Evolutionary conservation across 2,113 vertebrate species (phyloP).

Genomic region (Aspidoscelis tigris): DNA sequence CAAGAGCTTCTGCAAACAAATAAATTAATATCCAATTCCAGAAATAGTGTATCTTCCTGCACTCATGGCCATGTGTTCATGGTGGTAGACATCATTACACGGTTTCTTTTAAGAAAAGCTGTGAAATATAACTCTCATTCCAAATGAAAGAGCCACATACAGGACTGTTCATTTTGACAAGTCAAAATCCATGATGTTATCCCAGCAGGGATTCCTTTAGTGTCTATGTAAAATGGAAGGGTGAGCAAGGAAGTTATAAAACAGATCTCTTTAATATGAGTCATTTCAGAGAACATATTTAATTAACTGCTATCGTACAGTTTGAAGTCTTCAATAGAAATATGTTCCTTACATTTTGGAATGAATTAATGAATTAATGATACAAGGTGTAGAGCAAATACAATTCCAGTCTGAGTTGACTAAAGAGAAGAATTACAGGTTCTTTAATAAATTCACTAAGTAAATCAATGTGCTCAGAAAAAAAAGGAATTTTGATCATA

Average conservation of each 20-base stretch:
- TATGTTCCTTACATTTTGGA: slow-evolving; percentile 43
- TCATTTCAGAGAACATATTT: slow-evolving; percentile 24
- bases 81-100: background rate
- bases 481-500: slow-evolving; percentile 16
- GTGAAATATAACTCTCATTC: slow-evolving; percentile 15
- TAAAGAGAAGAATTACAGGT: slow-evolving; percentile 45
- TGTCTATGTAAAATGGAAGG: background rate
- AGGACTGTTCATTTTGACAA: slow-evolving; percentile 34
- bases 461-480: slow-evolving; percentile 36
- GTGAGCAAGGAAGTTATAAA: slow-evolving; percentile 14
- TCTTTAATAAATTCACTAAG: slow-evolving; percentile 49
- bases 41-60: too few species aligned
- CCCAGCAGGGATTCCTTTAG: background rate
- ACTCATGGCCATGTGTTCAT: too few species aligned
- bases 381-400: slow-evolving; percentile 45
- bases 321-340: slow-evolving; percentile 46
- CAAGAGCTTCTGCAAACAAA: too few species aligned
- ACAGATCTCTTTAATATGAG: slow-evolving; percentile 43
- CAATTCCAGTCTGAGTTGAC: slow-evolving; percentile 42
- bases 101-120: background rate
- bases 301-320: slow-evolving; percentile 16
- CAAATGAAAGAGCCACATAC: slow-evolving; percentile 11
- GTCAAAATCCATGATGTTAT: slow-evolving; percentile 11
- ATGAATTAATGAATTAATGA: slow-evolving; percentile 37
- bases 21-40: too few species aligned